Conservation (phyloP, 2,797 vertebrate species). For the Propithecus deckenii region DNA sequence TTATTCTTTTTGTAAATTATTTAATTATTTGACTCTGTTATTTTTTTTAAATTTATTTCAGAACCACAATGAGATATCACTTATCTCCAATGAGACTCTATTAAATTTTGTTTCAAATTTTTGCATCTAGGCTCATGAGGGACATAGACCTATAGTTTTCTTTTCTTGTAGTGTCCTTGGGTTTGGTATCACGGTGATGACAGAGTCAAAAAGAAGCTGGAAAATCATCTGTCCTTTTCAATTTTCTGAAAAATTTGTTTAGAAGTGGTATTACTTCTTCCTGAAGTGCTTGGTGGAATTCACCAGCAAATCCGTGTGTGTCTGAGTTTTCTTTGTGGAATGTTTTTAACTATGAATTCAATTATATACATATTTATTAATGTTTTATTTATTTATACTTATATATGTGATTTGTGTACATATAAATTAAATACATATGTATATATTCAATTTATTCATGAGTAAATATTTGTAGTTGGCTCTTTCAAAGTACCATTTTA, state of each 20-base stretch:
- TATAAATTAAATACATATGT: neutral
- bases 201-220: neutral
- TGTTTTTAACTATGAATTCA: neutral
- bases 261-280: neutral
- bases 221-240: neutral
- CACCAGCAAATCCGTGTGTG: neutral
- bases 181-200: neutral
- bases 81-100: neutral
- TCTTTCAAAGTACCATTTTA: neutral
- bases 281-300: neutral
- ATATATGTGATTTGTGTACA: neutral
- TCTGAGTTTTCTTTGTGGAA: neutral
- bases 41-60: no score
- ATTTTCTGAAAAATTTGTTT: neutral
- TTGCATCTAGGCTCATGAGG: neutral
- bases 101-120: neutral
- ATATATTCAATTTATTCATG: neutral
- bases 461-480: neutral
- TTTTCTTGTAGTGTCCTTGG: neutral
- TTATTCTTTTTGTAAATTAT: neutral
- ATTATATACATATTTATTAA: neutral
- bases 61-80: no score
- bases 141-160: neutral
- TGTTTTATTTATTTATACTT: neutral
- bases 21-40: neutral